A percentile compares a stretch with the other conserved stretches of the same genome.
These are phyloP conservation scores for Leistus spinibarbis DNA, from an alignment of 2,888 invertebrate genomes.

Conservation along the genomic window DNA sequence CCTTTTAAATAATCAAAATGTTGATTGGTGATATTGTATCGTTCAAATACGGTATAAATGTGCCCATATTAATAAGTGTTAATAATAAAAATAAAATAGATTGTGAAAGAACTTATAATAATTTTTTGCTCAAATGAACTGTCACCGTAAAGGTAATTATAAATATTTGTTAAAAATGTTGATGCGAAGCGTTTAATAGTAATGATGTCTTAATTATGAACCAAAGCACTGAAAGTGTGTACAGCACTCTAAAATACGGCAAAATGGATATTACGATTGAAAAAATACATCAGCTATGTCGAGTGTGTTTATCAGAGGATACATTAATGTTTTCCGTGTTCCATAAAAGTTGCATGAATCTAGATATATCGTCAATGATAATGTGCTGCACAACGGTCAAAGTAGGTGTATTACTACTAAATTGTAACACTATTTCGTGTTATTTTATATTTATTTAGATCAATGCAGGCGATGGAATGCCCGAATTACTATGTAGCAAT, in stretches of 20 bases:
- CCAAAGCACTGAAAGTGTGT: background rate
- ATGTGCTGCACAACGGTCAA: slow-evolving; percentile 20
- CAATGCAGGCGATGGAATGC: slow-evolving; percentile 9
- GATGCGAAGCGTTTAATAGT: background rate
- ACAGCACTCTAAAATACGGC: background rate
- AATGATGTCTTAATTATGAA: background rate
- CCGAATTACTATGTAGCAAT: slow-evolving; percentile 15
- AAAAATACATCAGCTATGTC: slow-evolving; percentile 17
- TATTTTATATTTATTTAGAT: slow-evolving; percentile 1
- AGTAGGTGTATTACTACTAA: background rate
- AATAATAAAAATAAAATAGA: background rate
- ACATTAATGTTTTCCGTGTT: slow-evolving; percentile 13
- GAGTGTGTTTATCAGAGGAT: slow-evolving; percentile 18
- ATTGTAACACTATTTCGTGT: background rate
- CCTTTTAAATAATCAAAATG: background rate
- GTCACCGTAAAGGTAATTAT: background rate
- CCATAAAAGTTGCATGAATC: slow-evolving; percentile 11
- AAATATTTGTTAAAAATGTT: background rate
- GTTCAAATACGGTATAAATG: background rate
- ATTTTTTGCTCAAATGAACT: background rate
- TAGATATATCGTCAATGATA: slow-evolving; percentile 11
- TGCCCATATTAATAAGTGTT: background rate
- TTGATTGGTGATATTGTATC: background rate
- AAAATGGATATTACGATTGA: background rate
- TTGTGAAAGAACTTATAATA: background rate